Evolutionary conservation across 2,797 vertebrate species (phyloP), one percentile per base, ranked within the genome.

Genomic region (Avahi laniger): DNA sequence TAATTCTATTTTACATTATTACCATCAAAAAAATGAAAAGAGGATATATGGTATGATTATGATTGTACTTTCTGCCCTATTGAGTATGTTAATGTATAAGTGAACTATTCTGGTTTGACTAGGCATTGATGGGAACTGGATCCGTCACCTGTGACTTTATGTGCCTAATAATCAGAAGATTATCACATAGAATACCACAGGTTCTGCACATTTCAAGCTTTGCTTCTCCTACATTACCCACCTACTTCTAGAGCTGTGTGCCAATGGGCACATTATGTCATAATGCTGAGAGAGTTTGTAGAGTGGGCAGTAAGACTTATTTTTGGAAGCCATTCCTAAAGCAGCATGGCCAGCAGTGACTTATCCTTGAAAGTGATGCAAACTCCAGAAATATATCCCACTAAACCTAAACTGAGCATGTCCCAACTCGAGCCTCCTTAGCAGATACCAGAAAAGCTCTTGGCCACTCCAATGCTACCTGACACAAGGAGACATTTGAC

Each of bases 1-100:
- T 30, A n/a, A 54, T 76, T 93, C 73, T 91, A 28, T 75, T 88
- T 96, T 83, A 82, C 46, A 33, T 20, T 57, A 78, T n/a, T 63
- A 35, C 48, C 41, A 87, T 7, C 24, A 28, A 48, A 86, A 86
- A 83, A 84, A 33, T 54, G 2, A 2, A 61, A 46, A 54, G 48
- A 30, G 2, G 10, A 38, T 5, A 18, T 41, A 57, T n/a, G 24
- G 7, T 30, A n/a, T 38, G 81, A 61, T 79, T 87, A 70, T 59
- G 59, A 79, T 65, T 35, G 2, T 28, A 30, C 35, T 14, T 26
- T 89, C 50, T 95, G 41, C n/a, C 20, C 50, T 82, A 48, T 9
- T n/a, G 50, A 81, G 28, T 54, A 75, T 57, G 61, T 75, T 57
- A 50, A 46, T 86, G 13, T n/a, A 12, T 24, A 63, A 73, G 73